Base-by-base conservation (phyloP, 2,113 vertebrate species). In the Glareola pratincola region DNA sequence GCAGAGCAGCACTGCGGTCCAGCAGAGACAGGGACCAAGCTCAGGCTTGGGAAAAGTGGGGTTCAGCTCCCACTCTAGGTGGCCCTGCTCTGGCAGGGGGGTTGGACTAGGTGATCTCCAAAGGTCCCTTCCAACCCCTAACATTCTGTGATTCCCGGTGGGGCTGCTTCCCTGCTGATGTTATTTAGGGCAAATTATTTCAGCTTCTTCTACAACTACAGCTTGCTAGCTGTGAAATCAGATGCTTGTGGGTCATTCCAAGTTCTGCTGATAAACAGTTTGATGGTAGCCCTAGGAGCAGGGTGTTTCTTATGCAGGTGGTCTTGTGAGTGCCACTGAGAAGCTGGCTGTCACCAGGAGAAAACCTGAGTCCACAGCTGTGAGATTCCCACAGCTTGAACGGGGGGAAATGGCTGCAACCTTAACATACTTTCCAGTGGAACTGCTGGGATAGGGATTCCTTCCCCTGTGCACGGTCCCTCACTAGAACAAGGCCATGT, bases 381-480 rank as follows among this genome's bases (percentile, higher is more conserved):
- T 62, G 59, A 53, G 50, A 73, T n/a, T 86, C 17, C 41, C 36
- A 37, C 29, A 62, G 41, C 47, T 67, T 20, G 29, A 89, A 50
- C 4, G 5, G 8, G 6, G 17, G 8, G 12, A 80, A 71, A 62
- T 34, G 26, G 9, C n/a, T 76, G n/a, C 23, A 60, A 5, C 43
- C 47, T 43, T 22, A 51, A 21, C 0, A 0, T 39, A 24, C 34
- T 72, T 84, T 68, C 53, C 23, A 8, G 9, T 81, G 72, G 24
- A 47, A 32, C 4, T 64, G 36, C 51, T 86, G 51, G 41, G 8
- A 36, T 60, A 20, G n/a, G 14, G 24, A 56, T 60, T 91, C 66
- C 36, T 86, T 47, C 17, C 30, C 4, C 36, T 4, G 2, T 7
- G 16, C 17, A 9, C 1, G 0, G 53, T 8, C 10, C 7, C 18